phyloP scores from a whole-genome alignment of 1,140 invertebrate genomes.

The Diuraphis noxia region DNA sequence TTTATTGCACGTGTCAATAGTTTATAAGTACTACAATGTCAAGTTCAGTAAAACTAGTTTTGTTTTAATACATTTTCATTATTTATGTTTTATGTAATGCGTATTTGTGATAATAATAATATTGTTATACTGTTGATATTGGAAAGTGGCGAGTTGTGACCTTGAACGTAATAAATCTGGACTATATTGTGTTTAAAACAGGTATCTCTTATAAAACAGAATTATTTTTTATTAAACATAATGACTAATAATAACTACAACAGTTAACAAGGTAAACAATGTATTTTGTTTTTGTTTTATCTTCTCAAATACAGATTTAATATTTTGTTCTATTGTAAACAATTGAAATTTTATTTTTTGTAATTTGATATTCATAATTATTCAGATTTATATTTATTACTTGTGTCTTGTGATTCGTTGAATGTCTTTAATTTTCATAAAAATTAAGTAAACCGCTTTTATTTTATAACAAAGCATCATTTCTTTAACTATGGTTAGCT shows the following conservation, averaged over 20 bases:
- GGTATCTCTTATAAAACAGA: not conserved
- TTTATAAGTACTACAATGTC: constrained; percentile 10
- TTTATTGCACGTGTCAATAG: not conserved
- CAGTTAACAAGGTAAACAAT: not conserved
- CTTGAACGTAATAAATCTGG: constrained; percentile 17
- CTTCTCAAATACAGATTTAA: not conserved
- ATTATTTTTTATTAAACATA: not conserved
- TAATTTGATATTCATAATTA: no score
- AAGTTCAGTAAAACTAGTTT: constrained; percentile 41
- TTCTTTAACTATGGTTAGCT: not conserved
- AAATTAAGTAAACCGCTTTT: not conserved
- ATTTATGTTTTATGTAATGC: constrained; percentile 18
- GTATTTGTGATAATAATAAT: not conserved
- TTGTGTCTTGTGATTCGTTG: not conserved
- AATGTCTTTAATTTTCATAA: not conserved
- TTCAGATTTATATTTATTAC: not conserved
- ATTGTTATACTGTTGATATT: not conserved
- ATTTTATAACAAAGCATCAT: not conserved
- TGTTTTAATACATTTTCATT: not conserved
- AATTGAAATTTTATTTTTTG: not conserved
- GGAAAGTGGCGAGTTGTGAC: not conserved
- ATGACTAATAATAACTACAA: not conserved
- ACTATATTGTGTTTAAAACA: not conserved
- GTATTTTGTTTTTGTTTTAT: not conserved
- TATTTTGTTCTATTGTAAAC: not conserved